These are phyloP conservation scores for Antechinus stuartii DNA, from an alignment of 2,113 vertebrate genomes.

Conservation along the genomic window DNA sequence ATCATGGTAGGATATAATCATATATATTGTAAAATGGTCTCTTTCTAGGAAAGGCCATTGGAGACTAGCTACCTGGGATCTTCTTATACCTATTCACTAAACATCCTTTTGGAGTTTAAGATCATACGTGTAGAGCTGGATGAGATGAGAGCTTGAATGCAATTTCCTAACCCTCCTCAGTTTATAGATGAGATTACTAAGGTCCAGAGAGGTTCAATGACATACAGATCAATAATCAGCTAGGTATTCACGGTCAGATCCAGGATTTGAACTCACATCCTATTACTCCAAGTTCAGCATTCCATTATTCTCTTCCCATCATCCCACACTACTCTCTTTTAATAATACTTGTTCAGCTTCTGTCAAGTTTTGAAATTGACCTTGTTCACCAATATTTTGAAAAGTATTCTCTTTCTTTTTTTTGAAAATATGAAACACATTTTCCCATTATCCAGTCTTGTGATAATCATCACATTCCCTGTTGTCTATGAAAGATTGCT, in stretches of 20 bases:
- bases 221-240: not conserved
- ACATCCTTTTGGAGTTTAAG: not conserved
- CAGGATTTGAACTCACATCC: not conserved
- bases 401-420: not conserved
- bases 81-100: not conserved
- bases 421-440: not conserved
- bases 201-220: not conserved
- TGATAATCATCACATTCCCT: not conserved
- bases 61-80: not conserved
- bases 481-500: not conserved
- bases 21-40: not conserved
- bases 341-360: not conserved
- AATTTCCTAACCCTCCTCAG: not conserved
- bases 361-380: not conserved
- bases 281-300: not conserved
- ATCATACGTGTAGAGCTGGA: not conserved
- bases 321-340: not conserved
- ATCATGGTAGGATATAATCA: not conserved
- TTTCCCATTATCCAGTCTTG: not conserved
- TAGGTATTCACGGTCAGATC: not conserved
- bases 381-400: not conserved
- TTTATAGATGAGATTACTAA: slow-evolving; percentile 20
- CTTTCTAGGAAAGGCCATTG: not conserved
- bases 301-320: not conserved
- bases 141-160: not conserved